Conservation (phyloP, 92 coral and sea anemone genomes). For the Siderastrea siderea region DNA sequence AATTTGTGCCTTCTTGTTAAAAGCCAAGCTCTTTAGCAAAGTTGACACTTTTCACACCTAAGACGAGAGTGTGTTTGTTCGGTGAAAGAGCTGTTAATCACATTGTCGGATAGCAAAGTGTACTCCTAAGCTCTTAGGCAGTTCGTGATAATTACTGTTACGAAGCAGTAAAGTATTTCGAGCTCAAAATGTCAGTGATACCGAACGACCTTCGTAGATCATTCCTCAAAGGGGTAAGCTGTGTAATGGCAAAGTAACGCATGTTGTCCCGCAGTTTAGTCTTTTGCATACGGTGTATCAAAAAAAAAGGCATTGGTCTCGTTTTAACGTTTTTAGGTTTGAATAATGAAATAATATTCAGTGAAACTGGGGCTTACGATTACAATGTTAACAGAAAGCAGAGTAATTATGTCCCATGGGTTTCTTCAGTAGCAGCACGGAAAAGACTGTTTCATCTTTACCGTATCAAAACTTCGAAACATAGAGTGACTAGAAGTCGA, state of each 20-base stretch:
- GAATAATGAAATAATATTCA: not conserved
- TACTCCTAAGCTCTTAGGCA: not conserved
- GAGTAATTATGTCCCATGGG: too few relatives aligned
- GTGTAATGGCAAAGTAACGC: not conserved
- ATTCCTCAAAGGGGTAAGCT: not conserved
- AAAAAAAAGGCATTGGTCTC: not conserved
- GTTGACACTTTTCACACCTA: conserved; percentile 74
- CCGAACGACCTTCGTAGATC: not conserved
- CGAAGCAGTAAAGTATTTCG: not conserved
- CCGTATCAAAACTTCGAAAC: too few relatives aligned
- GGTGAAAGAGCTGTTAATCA: conserved; percentile 46
- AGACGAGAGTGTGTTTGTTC: conserved; percentile 26
- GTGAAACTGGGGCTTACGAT: not conserved
- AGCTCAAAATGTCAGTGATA: not conserved
- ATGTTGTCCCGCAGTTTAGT: not conserved
- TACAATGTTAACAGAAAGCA: too few relatives aligned
- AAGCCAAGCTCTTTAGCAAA: conserved; percentile 59
- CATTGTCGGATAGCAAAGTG: not conserved
- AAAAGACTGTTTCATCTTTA: too few relatives aligned
- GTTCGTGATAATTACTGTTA: not conserved
- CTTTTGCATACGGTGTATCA: not conserved
- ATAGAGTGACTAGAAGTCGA: too few relatives aligned
- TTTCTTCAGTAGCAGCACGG: too few relatives aligned
- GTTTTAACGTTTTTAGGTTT: not conserved
- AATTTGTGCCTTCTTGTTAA: not conserved